Conservation (phyloP, 23 tunicate species). For the Clavelina lepadiformis region DNA sequence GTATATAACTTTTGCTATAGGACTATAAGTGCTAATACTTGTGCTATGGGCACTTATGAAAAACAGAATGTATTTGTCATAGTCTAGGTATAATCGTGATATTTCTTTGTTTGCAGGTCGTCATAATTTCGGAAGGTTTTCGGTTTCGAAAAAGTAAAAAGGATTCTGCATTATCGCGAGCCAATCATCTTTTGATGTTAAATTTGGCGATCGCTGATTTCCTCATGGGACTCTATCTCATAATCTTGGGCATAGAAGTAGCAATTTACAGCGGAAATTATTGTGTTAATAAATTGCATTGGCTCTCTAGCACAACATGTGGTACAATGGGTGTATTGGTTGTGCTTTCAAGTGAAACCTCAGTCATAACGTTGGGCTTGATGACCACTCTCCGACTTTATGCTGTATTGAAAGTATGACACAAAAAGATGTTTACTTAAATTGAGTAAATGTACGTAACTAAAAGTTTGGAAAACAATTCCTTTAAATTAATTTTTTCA, state of each 20-base stretch:
- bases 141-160: not conserved
- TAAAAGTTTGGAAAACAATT: too few species aligned
- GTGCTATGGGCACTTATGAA: too few species aligned
- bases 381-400: constrained; percentile 14
- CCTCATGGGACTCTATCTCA: constrained; percentile 30
- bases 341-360: constrained; percentile 31
- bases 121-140: not conserved
- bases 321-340: constrained; percentile 23
- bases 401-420: constrained; percentile 22
- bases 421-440: too few species aligned
- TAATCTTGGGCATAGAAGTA: constrained; percentile 8
- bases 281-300: constrained; percentile 14
- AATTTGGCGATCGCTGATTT: constrained; percentile 28
- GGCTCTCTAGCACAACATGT: constrained; percentile 14
- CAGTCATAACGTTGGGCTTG: constrained; percentile 21
- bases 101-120: not conserved
- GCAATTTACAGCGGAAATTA: constrained; percentile 12
- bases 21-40: too few species aligned
- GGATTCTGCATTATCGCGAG: constrained; percentile 4
- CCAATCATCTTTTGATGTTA: constrained; percentile 15
- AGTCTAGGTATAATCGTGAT: too few species aligned
- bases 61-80: too few species aligned
- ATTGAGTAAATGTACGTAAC: too few species aligned
- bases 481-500: not conserved
- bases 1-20: constrained; percentile 39